Conservation (phyloP, 2,888 invertebrate species). For the Erebia palarica region DNA sequence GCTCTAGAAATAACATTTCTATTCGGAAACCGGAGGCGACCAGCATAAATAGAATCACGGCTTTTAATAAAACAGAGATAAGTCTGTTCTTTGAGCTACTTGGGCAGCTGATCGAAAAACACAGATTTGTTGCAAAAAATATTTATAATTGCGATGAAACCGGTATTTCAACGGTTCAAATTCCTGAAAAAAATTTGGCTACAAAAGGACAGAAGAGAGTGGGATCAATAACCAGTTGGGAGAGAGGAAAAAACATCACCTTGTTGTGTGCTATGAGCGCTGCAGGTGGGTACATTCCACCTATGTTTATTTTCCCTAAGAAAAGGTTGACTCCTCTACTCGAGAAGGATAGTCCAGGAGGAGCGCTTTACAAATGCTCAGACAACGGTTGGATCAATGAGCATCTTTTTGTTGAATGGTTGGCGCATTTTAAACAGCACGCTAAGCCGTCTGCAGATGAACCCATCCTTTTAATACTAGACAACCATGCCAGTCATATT, state of each 20-base stretch:
- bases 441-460: slow-evolving; percentile 1
- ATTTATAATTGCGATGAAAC: no score
- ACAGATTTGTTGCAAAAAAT: no score
- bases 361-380: neutral
- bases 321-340: neutral
- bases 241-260: neutral
- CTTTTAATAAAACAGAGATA: no score
- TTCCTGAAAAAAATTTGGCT: no score
- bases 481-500: neutral
- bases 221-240: neutral
- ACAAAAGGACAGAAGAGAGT: neutral
- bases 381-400: neutral
- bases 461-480: neutral
- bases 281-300: neutral
- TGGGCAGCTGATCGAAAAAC: no score
- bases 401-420: neutral
- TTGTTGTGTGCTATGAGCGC: neutral
- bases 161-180: no score
- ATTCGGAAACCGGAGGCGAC: no score
- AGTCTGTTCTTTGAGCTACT: no score
- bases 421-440: neutral
- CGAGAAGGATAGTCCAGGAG: neutral
- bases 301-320: no score
- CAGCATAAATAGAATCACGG: no score
- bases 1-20: neutral